phyloP scores from a whole-genome alignment of 2,888 invertebrate genomes.

The Xylophagus ater region DNA sequence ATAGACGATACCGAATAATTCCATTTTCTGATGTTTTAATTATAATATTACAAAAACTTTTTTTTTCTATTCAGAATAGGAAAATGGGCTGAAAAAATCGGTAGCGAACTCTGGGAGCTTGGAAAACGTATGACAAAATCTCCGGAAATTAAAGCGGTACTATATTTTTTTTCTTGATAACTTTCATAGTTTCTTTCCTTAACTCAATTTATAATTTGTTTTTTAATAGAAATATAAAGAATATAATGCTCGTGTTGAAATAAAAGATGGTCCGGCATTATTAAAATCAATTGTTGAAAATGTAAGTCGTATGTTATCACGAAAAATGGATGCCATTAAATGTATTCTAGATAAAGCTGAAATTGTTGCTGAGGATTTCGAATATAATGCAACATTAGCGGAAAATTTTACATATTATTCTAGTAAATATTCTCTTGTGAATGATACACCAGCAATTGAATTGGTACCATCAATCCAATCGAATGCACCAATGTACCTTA shows the following conservation, averaged over 20 bases:
- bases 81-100: slow-evolving; percentile 68
- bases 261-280: slow-evolving; percentile 67
- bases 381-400: slow-evolving; percentile 39
- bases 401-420: slow-evolving; percentile 57
- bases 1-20: too few species aligned
- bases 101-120: slow-evolving; percentile 67
- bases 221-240: slow-evolving; percentile 75
- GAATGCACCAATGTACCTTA: slow-evolving; percentile 21
- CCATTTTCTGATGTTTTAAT: too few species aligned
- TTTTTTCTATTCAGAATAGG: slow-evolving; percentile 50
- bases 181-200: too few species aligned
- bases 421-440: slow-evolving; percentile 60
- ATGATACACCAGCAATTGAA: slow-evolving; percentile 28
- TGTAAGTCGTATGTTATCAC: slow-evolving; percentile 72
- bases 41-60: not conserved
- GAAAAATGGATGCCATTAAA: slow-evolving; percentile 82
- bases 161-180: slow-evolving; percentile 5
- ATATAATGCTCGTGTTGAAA: slow-evolving; percentile 65
- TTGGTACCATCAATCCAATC: slow-evolving; percentile 24
- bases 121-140: slow-evolving; percentile 67
- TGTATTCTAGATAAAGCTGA: slow-evolving; percentile 72
- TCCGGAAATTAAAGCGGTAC: slow-evolving; percentile 62
- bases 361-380: slow-evolving; percentile 50
- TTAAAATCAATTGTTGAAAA: slow-evolving; percentile 69
- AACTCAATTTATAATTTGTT: too few species aligned